These are phyloP conservation scores for Helobdella robusta DNA, from an alignment of 2,888 invertebrate species.

Conservation along the genomic window DNA sequence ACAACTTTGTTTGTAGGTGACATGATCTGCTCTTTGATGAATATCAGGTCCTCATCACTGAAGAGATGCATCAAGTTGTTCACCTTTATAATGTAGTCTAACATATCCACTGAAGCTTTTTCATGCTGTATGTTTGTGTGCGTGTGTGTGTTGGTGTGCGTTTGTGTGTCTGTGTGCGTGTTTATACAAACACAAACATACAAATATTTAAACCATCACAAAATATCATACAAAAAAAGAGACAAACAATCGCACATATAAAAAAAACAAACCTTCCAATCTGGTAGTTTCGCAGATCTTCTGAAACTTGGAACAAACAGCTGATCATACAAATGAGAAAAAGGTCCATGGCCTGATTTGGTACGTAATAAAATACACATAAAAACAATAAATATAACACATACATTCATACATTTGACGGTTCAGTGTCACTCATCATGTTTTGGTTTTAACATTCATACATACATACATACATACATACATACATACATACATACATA, in stretches of 20 bases:
- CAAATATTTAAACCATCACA: not conserved
- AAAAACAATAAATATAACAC: not conserved
- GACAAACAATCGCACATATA: not conserved
- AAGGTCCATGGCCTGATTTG: constrained; percentile 53
- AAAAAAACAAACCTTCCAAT: constrained; percentile 38
- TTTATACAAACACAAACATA: not conserved
- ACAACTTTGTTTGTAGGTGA: too few relatives aligned
- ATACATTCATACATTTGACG: too few relatives aligned
- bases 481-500: constrained; percentile 15
- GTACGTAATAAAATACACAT: not conserved
- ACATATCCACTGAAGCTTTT: constrained; percentile 51
- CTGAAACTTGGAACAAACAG: constrained; percentile 43
- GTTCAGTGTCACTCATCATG: too few relatives aligned
- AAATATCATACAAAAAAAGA: not conserved
- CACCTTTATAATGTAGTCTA: constrained; percentile 50
- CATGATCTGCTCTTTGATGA: constrained; percentile 53
- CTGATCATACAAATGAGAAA: constrained; percentile 60
- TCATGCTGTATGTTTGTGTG: constrained; percentile 51
- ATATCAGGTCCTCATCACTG: constrained; percentile 44
- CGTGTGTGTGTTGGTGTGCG: not conserved
- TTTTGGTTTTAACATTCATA: too few relatives aligned
- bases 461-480: constrained; percentile 15
- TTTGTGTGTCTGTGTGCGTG: not conserved
- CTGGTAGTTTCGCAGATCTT: too few relatives aligned
- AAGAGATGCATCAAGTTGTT: constrained; percentile 46